phyloP scores from a whole-genome alignment of 1,140 invertebrate species.

The Zaprionus africanus region DNA sequence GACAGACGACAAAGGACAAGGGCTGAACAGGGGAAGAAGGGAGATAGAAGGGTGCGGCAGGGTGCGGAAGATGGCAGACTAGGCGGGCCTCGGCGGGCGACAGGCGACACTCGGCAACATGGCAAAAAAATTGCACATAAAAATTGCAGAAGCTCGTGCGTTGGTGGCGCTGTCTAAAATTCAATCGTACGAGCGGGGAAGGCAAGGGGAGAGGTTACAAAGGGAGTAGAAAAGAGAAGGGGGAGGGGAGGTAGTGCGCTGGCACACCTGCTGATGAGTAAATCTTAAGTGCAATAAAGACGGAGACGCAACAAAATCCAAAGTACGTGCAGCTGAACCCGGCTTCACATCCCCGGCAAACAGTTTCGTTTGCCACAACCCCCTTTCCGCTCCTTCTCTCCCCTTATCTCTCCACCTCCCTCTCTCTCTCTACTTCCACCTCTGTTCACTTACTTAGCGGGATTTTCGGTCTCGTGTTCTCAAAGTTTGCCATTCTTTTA shows the following conservation, averaged over 20 bases:
- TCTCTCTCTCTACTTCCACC: not conserved
- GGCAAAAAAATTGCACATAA: slow-evolving; percentile 66
- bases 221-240: slow-evolving; percentile 5
- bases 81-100: not conserved
- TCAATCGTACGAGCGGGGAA: slow-evolving; percentile 68
- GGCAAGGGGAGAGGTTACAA: not conserved
- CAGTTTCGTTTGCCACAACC: not conserved
- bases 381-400: not conserved
- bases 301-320: slow-evolving; percentile 71
- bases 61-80: no score
- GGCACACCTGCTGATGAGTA: slow-evolving; percentile 81
- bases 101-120: slow-evolving; percentile 42
- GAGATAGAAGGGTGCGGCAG: not conserved
- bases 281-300: slow-evolving; percentile 83
- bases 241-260: slow-evolving; percentile 1
- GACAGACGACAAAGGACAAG: slow-evolving; percentile 33
- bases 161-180: slow-evolving; percentile 59
- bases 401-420: not conserved
- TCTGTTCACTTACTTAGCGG: slow-evolving; percentile 79
- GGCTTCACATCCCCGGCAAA: slow-evolving; percentile 1
- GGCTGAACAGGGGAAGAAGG: not conserved
- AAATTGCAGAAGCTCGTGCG: slow-evolving; percentile 71
- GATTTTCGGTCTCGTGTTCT: slow-evolving; percentile 75
- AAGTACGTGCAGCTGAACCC: slow-evolving; percentile 79
- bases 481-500: slow-evolving; percentile 79